A percentile compares a stretch with the other conserved stretches of the same genome.
These are phyloP conservation scores for Phortica okadai DNA, from an alignment of 2,888 invertebrate species.

Conservation along the genomic window DNA sequence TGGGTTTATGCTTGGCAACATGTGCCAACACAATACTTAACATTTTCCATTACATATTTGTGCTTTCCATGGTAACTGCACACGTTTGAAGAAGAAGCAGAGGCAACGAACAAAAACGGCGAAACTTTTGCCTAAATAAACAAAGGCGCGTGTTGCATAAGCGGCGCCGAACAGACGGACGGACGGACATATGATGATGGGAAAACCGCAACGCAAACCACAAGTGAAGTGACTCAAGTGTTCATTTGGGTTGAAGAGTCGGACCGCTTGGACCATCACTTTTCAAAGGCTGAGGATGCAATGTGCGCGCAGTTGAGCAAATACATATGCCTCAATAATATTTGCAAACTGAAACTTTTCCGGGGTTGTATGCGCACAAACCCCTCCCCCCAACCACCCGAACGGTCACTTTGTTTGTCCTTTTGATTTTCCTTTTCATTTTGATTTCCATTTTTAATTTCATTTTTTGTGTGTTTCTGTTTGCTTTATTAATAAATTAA, in stretches of 20 bases:
- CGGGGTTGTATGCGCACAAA: slow-evolving; percentile 39
- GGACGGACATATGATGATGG: background rate
- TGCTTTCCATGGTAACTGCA: background rate
- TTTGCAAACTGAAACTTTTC: background rate
- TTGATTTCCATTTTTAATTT: slow-evolving; percentile 9
- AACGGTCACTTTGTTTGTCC: no score
- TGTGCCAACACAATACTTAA: background rate
- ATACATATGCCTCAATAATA: no score
- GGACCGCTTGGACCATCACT: background rate
- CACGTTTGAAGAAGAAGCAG: background rate
- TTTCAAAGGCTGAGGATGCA: no score
- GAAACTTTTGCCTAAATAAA: background rate
- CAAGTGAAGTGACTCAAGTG: background rate
- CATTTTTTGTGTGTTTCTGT: background rate
- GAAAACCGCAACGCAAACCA: background rate
- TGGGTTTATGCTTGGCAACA: background rate
- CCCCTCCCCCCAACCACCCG: no score
- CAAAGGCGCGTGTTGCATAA: background rate
- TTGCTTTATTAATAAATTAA: slow-evolving; percentile 57
- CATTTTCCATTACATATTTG: background rate
- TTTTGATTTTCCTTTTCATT: background rate
- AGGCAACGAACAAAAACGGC: background rate
- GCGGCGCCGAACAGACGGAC: background rate
- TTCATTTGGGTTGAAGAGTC: slow-evolving; percentile 10
- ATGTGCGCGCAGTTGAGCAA: no score